Conservation (phyloP, 2,888 invertebrate genomes). For the Polyommatus iphigenia region DNA sequence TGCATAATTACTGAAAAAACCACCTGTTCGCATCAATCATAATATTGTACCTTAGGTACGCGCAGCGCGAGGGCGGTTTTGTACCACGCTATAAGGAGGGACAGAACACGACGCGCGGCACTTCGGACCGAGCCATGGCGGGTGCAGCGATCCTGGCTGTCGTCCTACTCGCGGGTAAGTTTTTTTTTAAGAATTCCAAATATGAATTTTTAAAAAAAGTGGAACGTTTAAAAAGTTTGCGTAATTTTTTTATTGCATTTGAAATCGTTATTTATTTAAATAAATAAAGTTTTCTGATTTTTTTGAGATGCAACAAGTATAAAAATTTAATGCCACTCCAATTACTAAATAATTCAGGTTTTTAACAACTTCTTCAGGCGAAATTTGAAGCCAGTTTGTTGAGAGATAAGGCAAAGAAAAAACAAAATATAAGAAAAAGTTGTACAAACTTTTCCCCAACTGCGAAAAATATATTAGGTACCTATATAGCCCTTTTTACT, state of each 20-base stretch:
- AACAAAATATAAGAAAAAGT: neutral
- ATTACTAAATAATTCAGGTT: no score
- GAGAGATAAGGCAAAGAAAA: no score
- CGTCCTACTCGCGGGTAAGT: slow-evolving; percentile 64
- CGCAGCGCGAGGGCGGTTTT: slow-evolving; percentile 10
- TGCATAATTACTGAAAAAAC: neutral
- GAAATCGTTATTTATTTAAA: neutral
- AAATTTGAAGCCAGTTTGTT: neutral
- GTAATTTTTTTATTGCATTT: neutral
- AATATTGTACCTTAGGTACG: neutral
- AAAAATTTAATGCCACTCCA: no score
- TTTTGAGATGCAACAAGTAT: neutral
- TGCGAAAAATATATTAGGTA: no score
- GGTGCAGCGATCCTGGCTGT: slow-evolving; percentile 58
- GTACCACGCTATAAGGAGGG: slow-evolving; percentile 57
- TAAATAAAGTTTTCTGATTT: neutral
- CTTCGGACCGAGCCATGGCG: slow-evolving; percentile 47
- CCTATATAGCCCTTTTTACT: no score
- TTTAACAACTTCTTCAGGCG: no score
- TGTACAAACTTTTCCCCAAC: neutral
- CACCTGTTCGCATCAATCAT: slow-evolving; percentile 15
- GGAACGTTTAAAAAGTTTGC: neutral
- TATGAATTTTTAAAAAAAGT: neutral
- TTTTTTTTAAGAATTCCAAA: slow-evolving; percentile 18
- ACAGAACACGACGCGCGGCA: slow-evolving; percentile 53